These are phyloP conservation scores for Mayetiola destructor DNA, from an alignment of 2,888 invertebrate species.

Conservation along the genomic window DNA sequence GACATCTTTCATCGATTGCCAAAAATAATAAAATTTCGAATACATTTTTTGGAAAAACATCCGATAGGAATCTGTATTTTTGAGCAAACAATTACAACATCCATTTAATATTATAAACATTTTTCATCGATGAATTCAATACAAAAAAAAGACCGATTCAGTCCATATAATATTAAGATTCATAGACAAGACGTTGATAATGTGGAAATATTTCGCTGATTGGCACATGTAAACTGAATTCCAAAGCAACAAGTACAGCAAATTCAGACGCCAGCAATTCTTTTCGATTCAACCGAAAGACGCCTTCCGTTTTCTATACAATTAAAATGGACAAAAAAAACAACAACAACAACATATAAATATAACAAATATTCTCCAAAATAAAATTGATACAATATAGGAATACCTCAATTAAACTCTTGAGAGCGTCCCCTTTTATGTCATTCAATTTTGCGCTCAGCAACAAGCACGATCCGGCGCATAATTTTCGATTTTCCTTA, in stretches of 20 bases:
- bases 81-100: too few species aligned
- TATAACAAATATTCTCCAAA: too few species aligned
- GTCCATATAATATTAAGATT: too few species aligned
- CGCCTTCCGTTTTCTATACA: slow-evolving; percentile 72
- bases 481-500: slow-evolving; percentile 88
- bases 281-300: slow-evolving; percentile 78
- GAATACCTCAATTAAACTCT: slow-evolving; percentile 71
- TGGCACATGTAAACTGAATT: slow-evolving; percentile 86
- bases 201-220: slow-evolving; percentile 87
- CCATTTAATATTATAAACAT: too few species aligned
- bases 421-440: slow-evolving; percentile 78
- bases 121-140: too few species aligned
- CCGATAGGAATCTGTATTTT: too few species aligned
- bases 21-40: too few species aligned
- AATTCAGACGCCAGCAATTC: slow-evolving; percentile 87
- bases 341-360: slow-evolving; percentile 22
- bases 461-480: slow-evolving; percentile 87
- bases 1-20: too few species aligned
- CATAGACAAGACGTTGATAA: slow-evolving; percentile 84
- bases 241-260: slow-evolving; percentile 83
- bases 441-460: slow-evolving; percentile 95
- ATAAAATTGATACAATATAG: too few species aligned
- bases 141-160: too few species aligned
- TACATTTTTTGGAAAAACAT: too few species aligned
- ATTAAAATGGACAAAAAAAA: slow-evolving; percentile 21